Evolutionary conservation across 2,888 invertebrate genomes (phyloP).

Genomic region (Nephrotoma appendiculata): DNA sequence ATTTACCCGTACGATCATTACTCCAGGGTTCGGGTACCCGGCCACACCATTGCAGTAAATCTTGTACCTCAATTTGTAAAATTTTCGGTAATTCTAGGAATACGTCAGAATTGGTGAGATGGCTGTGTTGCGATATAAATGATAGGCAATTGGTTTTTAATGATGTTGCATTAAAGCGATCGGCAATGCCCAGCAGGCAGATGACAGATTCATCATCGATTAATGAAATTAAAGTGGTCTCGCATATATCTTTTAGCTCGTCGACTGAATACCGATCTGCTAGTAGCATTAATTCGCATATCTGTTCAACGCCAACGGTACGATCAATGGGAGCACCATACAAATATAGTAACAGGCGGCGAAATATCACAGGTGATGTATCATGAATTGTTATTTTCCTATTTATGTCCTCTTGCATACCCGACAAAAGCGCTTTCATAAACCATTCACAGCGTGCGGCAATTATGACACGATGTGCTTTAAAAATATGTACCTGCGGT

Average conservation of each 20-base stretch:
- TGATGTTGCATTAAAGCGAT: constrained; percentile 43
- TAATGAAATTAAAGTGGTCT: constrained; percentile 41
- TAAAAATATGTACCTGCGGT: constrained; percentile 29
- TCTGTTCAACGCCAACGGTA: constrained; percentile 36
- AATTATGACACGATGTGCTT: constrained; percentile 49
- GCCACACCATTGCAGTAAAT: constrained; percentile 28
- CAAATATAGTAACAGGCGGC: constrained; percentile 44
- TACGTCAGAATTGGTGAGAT: constrained; percentile 24
- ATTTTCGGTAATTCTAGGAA: constrained; percentile 24
- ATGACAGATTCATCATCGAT: constrained; percentile 48
- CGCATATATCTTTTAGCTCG: constrained; percentile 45
- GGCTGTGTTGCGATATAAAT: constrained; percentile 25
- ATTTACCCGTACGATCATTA: constrained; percentile 16
- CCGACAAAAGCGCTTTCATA: constrained; percentile 47
- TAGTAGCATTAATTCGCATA: constrained; percentile 47
- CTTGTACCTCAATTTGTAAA: constrained; percentile 26
- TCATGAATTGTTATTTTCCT: constrained; percentile 49
- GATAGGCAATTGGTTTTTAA: constrained; percentile 26
- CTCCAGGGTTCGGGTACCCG: constrained; percentile 28
- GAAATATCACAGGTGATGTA: constrained; percentile 45
- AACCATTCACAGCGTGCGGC: constrained; percentile 57
- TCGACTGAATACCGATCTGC: constrained; percentile 49
- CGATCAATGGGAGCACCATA: constrained; percentile 45
- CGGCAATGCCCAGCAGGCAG: constrained; percentile 48
- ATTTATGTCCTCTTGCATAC: constrained; percentile 56